Percentiles rank a stretch among this genome's conserved stretches.
Evolutionary conservation across 2,113 vertebrate species (phyloP).

Genomic region (Triplophysa tibetana): DNA sequence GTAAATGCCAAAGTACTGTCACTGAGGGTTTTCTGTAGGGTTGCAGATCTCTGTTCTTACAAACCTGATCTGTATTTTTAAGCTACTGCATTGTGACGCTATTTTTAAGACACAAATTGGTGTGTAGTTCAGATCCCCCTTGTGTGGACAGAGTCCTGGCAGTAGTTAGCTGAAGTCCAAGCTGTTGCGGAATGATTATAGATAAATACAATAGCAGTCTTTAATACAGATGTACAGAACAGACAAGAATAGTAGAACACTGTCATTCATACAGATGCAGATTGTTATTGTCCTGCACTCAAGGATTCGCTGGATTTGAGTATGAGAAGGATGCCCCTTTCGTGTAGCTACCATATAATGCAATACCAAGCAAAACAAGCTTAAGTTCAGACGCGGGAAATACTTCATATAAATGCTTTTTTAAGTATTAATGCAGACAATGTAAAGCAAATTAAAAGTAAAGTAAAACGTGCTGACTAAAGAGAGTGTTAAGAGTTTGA

Average conservation of each 20-base stretch:
- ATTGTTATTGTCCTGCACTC: constrained; percentile 6
- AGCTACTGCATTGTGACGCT: neutral
- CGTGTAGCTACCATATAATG: constrained; percentile 4
- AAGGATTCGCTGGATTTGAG: constrained; percentile 31
- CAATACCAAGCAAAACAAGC: neutral
- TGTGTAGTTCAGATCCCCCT: constrained; percentile 28
- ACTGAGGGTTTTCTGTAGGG: no score
- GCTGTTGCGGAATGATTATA: constrained; percentile 17
- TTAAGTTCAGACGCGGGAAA: neutral
- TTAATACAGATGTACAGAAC: constrained; percentile 11
- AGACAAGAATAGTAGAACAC: constrained; percentile 13
- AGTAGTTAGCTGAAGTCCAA: constrained; percentile 33
- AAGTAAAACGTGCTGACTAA: neutral
- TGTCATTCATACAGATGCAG: constrained; percentile 10
- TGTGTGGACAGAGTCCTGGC: constrained; percentile 32
- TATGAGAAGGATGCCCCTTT: neutral
- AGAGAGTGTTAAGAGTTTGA: neutral
- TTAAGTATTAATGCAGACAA: neutral
- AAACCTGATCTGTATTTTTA: neutral
- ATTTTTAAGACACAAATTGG: constrained; percentile 49
- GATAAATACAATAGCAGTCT: neutral
- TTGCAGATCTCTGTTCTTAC: no score
- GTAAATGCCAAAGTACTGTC: no score
- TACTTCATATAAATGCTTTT: constrained; percentile 3
- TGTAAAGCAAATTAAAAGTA: neutral